Evolutionary conservation across 1,140 invertebrate genomes (phyloP).

Genomic region (Macrobrachium rosenbergii): DNA sequence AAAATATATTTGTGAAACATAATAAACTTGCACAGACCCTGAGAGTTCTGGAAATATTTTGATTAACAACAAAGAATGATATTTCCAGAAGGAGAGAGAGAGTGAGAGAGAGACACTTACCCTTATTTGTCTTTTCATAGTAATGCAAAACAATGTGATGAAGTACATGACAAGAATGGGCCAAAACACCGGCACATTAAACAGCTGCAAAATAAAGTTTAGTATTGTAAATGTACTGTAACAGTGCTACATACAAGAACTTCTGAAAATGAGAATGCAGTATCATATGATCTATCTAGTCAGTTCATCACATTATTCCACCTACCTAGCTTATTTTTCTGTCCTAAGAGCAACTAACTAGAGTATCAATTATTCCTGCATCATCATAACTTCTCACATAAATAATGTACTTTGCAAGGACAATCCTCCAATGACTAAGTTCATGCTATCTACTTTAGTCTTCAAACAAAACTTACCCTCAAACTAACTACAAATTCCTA

Average conservation of each 20-base stretch:
- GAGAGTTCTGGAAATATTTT: background rate
- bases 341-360: too few species aligned
- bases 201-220: conserved; percentile 69
- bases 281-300: background rate
- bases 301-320: background rate
- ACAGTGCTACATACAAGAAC: background rate
- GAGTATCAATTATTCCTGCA: too few species aligned
- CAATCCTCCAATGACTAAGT: too few species aligned
- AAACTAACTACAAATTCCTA: too few species aligned
- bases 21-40: background rate
- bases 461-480: too few species aligned
- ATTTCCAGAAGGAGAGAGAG: background rate
- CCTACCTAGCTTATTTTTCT: background rate
- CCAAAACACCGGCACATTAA: conserved; percentile 99
- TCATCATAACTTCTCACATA: too few species aligned
- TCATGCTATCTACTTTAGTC: too few species aligned
- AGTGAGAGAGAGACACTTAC: conserved; percentile 73
- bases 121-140: conserved; percentile 99
- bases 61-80: too few species aligned
- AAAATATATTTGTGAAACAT: background rate
- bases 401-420: too few species aligned
- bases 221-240: background rate
- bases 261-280: background rate
- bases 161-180: conserved; percentile 99
- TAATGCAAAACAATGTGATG: conserved; percentile 97